Evolutionary conservation across 2,888 invertebrate species (phyloP), one percentile per base, ranked within the genome.

Genomic region (Nematopogon swammerdamellus): DNA sequence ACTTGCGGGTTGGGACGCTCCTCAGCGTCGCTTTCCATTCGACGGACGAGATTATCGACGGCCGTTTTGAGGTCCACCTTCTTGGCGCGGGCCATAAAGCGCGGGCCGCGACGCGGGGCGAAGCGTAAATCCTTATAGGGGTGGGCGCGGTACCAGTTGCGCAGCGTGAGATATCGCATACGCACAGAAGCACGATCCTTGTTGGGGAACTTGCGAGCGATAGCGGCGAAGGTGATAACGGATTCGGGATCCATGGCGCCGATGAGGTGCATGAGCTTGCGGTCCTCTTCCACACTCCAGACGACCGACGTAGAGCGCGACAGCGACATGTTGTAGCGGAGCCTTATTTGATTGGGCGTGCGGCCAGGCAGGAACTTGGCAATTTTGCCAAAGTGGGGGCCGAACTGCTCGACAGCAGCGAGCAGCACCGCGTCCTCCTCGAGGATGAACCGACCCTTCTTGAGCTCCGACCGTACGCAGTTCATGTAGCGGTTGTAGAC

Each of bases 351-450:
- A 3, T 3, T 3, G 14, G n/a, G 3, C n/a, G 36, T 36, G 36
- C 36, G 36, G 36, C 36, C 36, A 4, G 36, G 36, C 3, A 36
- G 36, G 36, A 14, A 36, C n/a, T 36, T 8, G 11, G 36, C 36
- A 3, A 36, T 14, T 14, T 36, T 36, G 36, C n/a, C 3, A 14
- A 82, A 85, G 57, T 82, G 73, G 2, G 59, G 64, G 1, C 84
- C 84, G 56, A 80, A 82, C 54, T 80, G 75, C 19, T 72, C 63
- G 0, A 83, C 68, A 6, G 82, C 80, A 2, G 80, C 65, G 45
- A 80, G 55, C 3, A 87, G 57, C 10, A 77, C 62, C 16, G 74
- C 59, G 56, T 85, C 84, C 59, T 86, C 86, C 11, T 73, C 76
- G 2, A 65, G 59, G 0, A 80, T 75, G 58, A 86, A 87, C 50